Evolutionary conservation across 2,888 invertebrate species (phyloP), one percentile per base, ranked within the genome.

Genomic region (Oligia fasciuncula): DNA sequence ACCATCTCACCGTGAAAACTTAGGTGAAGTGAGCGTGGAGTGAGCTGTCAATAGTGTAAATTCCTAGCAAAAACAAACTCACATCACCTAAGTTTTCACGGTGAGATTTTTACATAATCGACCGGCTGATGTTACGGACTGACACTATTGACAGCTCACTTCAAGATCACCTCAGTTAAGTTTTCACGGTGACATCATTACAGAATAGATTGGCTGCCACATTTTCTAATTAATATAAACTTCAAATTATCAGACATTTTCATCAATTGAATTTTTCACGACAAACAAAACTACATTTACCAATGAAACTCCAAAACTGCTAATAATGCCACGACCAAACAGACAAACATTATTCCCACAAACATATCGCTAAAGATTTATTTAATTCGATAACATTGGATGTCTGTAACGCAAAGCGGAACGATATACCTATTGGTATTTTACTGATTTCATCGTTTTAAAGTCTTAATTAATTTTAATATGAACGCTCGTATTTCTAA

Each of bases 381-480:
- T 91, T 88, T 85, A 57, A 87, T 85, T 84, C 73, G 91, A 90
- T 91, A 91, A 87, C 81, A 73, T 75, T 81, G 80, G 77, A 70
- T 80, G 84, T 86, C 81, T 82, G 87, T 88, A 86, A 88, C 89
- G 76, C 81, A 68, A 86, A 70, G 79, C 84, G 66, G 73, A 76
- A 74, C 77, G 86, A 87, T 83, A 85, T 73, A 81, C 77, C 72
- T 81, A 88, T 89, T 87, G 85, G 84, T 82, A 88, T 89, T 79
- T 49, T 11, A 72, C 72, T 57, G 88, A 87, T 88, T 82, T 9
- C 83, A 88, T 88, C 89, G 85, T 77, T 79, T 73, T 85, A 46
- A 88, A 83, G 91, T 91, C 93, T 94, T 93, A 94, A 95, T 95
- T 95, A 95, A 95, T 95, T 94, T 94, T 91, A 91, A 93, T 93